Evolutionary conservation across 1,140 invertebrate genomes (phyloP).

Genomic region (Hermatobates lingyangjiaoensis): DNA sequence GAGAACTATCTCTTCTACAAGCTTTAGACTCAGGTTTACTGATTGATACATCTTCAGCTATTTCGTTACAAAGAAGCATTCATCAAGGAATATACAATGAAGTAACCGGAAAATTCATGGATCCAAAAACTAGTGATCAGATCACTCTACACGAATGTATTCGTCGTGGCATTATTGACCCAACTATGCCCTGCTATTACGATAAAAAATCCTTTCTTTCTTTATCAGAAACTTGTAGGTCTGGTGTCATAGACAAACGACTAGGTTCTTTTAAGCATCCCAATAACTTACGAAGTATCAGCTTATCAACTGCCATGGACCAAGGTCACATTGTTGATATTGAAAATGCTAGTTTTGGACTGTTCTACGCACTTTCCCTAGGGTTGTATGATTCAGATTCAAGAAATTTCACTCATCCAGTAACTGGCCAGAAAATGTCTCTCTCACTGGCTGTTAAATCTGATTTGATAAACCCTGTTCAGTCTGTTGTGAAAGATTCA

Average conservation of each 20-base stretch:
- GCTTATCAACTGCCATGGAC: conserved; percentile 49
- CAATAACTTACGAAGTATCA: conserved; percentile 38
- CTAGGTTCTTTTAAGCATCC: conserved; percentile 58
- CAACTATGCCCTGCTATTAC: conserved; percentile 59
- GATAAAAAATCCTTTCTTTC: conserved; percentile 47
- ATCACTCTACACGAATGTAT: conserved; percentile 59
- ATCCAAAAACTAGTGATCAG: conserved; percentile 51
- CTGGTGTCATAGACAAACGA: conserved; percentile 62
- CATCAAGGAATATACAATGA: conserved; percentile 65
- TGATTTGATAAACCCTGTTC: conserved; percentile 61
- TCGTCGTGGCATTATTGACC: conserved; percentile 54
- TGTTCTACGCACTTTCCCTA: conserved; percentile 67
- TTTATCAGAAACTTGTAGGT: conserved; percentile 55
- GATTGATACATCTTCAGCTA: conserved; percentile 55
- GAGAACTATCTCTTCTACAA: conserved; percentile 53
- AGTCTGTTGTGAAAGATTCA: conserved; percentile 46
- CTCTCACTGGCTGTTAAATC: conserved; percentile 56
- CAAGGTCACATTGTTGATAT: conserved; percentile 65
- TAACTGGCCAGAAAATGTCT: conserved; percentile 52
- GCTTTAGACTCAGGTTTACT: conserved; percentile 63
- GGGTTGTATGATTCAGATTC: conserved; percentile 55
- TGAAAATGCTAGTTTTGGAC: conserved; percentile 54
- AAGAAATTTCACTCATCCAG: conserved; percentile 56
- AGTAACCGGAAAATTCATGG: conserved; percentile 49
- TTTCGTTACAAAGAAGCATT: conserved; percentile 69